These are phyloP conservation scores for Diorhabda sublineata DNA, from an alignment of 1,140 invertebrate genomes.

Conservation along the genomic window DNA sequence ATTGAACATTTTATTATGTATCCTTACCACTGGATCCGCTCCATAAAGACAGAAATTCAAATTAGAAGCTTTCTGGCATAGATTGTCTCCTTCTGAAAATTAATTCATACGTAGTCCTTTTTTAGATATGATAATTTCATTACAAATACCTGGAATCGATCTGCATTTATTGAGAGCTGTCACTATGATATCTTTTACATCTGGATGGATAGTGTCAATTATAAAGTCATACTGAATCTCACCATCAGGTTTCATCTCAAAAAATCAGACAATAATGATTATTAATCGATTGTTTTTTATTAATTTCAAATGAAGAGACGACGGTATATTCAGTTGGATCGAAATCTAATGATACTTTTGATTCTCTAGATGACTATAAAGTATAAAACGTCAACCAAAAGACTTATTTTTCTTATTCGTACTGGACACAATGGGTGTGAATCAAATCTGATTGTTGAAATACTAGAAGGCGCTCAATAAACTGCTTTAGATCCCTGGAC, in stretches of 20 bases:
- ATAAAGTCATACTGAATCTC: conserved; percentile 34
- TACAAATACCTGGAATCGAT: conserved; percentile 26
- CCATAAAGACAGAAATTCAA: conserved; percentile 29
- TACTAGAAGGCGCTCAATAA: too few relatives aligned
- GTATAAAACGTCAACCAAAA: too few relatives aligned
- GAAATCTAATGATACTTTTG: too few relatives aligned
- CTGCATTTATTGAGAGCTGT: conserved; percentile 32
- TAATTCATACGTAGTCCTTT: background rate
- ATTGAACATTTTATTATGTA: background rate
- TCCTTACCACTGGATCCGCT: conserved; percentile 33
- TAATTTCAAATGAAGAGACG: background rate
- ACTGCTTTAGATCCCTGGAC: too few relatives aligned
- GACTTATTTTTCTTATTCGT: too few relatives aligned
- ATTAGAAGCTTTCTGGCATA: conserved; percentile 35
- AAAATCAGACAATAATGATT: background rate
- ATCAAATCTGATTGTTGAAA: too few relatives aligned
- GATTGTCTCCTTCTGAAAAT: conserved; percentile 29
- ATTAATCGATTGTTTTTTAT: background rate
- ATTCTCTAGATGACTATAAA: too few relatives aligned
- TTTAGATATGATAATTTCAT: background rate
- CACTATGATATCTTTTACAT: conserved; percentile 30
- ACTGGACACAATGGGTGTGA: too few relatives aligned
- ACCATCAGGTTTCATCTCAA: conserved; percentile 31
- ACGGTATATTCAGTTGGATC: too few relatives aligned
- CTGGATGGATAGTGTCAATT: conserved; percentile 23